Conservation (phyloP, 1,140 invertebrate species). For the Trinorchestia longiramus region DNA sequence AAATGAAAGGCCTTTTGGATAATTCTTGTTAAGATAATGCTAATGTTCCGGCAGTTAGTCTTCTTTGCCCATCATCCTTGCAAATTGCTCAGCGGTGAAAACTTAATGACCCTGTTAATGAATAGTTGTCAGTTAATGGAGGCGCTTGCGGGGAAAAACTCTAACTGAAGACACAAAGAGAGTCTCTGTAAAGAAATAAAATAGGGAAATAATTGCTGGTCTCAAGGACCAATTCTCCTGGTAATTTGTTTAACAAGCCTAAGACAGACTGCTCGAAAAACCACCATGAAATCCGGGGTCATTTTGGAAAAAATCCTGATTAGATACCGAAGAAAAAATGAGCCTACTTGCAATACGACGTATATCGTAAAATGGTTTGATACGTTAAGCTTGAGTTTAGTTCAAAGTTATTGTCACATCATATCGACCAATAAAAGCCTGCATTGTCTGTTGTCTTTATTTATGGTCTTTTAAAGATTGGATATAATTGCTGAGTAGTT, state of each 20-base stretch:
- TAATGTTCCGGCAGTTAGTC: conserved; percentile 31
- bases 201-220: conserved; percentile 23
- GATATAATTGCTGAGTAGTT: not conserved
- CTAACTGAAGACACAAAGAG: not conserved
- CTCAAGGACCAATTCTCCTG: not conserved
- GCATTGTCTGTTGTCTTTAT: not conserved
- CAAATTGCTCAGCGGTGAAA: conserved; percentile 37
- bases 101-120: conserved; percentile 15
- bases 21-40: conserved; percentile 22
- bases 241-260: conserved; percentile 40
- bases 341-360: not conserved
- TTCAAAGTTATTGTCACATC: not conserved
- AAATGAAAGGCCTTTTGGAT: conserved; percentile 46
- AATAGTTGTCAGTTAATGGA: conserved; percentile 37
- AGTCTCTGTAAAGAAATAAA: not conserved
- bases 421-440: not conserved
- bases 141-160: conserved; percentile 20
- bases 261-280: not conserved
- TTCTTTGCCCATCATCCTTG: conserved; percentile 18
- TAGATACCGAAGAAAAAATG: not conserved
- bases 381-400: not conserved
- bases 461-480: not conserved
- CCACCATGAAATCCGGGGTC: not conserved
- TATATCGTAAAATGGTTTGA: not conserved
- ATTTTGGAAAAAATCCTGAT: not conserved